Evolutionary conservation across 2,113 vertebrate genomes (phyloP).

Genomic region (Atlantisia rogersi): DNA sequence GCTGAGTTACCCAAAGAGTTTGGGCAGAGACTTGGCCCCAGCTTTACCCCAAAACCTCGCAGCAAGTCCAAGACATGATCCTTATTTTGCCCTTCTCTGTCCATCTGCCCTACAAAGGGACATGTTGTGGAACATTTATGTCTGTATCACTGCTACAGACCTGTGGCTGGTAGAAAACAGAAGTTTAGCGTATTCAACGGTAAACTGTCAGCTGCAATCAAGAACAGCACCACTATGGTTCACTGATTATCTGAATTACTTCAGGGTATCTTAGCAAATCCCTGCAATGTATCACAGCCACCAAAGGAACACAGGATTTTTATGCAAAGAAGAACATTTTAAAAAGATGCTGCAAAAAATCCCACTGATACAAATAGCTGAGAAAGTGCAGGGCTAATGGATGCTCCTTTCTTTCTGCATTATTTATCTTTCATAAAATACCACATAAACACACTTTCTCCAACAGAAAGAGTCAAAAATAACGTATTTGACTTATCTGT

Average conservation of each 20-base stretch:
- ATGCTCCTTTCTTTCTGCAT: constrained; percentile 11
- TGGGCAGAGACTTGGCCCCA: not conserved
- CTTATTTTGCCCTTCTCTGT: not conserved
- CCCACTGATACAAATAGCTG: not conserved
- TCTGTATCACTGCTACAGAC: not conserved
- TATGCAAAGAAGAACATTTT: not conserved
- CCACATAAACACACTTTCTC: constrained; percentile 13
- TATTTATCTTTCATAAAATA: constrained; percentile 37
- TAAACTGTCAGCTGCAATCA: not conserved
- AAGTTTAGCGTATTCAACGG: not conserved
- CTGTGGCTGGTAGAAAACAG: not conserved
- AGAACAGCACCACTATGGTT: not conserved
- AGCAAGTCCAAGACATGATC: not conserved
- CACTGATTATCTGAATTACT: constrained; percentile 26
- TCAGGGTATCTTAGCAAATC: constrained; percentile 2
- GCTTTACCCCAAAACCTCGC: not conserved
- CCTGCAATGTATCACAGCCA: not conserved
- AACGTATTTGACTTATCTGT: constrained; percentile 52
- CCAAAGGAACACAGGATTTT: not conserved
- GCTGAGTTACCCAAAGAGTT: not conserved
- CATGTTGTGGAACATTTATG: not conserved
- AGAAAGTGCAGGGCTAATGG: not conserved
- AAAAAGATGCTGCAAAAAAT: not conserved
- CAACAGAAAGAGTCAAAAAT: not conserved
- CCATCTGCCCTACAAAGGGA: not conserved